These are phyloP conservation scores for Amphiprion clarkii DNA, from an alignment of 2,797 vertebrate species.

Conservation along the genomic window DNA sequence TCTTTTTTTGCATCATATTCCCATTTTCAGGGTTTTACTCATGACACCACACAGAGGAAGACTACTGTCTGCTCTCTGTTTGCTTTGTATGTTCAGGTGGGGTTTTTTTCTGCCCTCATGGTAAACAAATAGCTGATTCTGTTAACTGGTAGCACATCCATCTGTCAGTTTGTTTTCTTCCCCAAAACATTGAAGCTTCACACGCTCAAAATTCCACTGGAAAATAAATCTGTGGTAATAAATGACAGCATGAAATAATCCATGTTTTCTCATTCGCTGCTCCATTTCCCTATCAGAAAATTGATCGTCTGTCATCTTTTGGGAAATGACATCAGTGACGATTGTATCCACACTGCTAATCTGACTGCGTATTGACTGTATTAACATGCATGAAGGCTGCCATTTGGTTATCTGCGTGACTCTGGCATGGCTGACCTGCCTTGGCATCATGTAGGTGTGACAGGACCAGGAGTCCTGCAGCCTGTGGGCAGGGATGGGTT, in stretches of 20 bases:
- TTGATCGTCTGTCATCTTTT: constrained; percentile 7
- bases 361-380: constrained; percentile 31
- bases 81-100: constrained; percentile 5
- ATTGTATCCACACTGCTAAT: constrained; percentile 37
- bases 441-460: constrained; percentile 60
- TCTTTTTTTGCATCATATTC: background rate
- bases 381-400: constrained; percentile 54
- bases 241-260: constrained; percentile 3
- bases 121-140: constrained; percentile 1
- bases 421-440: constrained; percentile 45
- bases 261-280: constrained; percentile 34
- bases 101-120: background rate
- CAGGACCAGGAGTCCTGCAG: constrained; percentile 21
- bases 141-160: constrained; percentile 10
- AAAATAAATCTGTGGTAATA: background rate
- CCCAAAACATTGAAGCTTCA: background rate
- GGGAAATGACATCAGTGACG: constrained; percentile 5
- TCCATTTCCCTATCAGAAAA: constrained; percentile 31
- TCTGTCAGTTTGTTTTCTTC: background rate
- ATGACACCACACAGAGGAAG: background rate
- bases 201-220: background rate
- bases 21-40: background rate
- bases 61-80: constrained; percentile 13
- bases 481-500: constrained; percentile 36
- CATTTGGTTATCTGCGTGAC: constrained; percentile 61